These are phyloP conservation scores for Sinodicranocentrus sp. DNA, from an alignment of 2,888 invertebrate genomes.

Conservation along the genomic window DNA sequence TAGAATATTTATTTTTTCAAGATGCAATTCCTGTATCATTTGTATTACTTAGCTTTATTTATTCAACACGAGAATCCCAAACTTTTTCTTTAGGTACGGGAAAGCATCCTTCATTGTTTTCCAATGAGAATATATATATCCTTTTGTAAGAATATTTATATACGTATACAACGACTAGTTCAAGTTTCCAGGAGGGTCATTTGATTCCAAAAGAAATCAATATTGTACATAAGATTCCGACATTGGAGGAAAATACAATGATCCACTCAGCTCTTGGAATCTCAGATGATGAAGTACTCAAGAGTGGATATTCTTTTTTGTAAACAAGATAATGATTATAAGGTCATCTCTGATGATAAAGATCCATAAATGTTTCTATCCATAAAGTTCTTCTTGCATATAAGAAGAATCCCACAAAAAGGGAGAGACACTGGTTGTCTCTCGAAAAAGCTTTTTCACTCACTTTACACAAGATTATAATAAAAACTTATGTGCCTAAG, in stretches of 20 bases:
- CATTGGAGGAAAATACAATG: no score
- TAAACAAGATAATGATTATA: slow-evolving; percentile 18
- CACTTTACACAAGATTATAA: slow-evolving; percentile 54
- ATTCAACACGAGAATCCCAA: slow-evolving; percentile 11
- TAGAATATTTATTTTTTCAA: no score
- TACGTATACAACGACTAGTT: no score
- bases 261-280: no score
- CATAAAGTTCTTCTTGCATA: not conserved
- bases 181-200: no score
- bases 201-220: no score
- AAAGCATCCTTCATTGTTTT: not conserved
- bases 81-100: not conserved
- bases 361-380: no score
- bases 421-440: slow-evolving; percentile 26
- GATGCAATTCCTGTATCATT: no score
- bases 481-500: slow-evolving; percentile 20
- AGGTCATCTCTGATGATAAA: slow-evolving; percentile 18
- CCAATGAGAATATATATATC: not conserved
- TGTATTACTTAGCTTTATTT: slow-evolving; percentile 1
- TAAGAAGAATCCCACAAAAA: not conserved
- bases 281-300: no score
- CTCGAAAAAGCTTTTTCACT: slow-evolving; percentile 28
- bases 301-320: no score
- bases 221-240: no score
- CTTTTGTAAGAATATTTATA: no score